Conservation (phyloP, 2,113 vertebrate species). For the Apodemus sylvaticus region DNA sequence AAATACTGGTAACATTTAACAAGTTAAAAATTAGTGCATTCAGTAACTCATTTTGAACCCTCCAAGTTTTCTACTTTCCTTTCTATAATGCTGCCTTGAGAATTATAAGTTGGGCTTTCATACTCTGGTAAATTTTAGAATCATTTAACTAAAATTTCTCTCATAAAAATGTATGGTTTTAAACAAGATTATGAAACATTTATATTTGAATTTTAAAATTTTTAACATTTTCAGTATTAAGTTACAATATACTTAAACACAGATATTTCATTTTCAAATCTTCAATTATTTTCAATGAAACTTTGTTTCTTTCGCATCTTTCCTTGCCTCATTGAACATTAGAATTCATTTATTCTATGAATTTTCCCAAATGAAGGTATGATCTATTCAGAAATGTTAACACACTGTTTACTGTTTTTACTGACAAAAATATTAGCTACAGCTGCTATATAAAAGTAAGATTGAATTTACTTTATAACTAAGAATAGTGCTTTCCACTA, state of each 20-base stretch:
- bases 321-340: background rate
- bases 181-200: background rate
- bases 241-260: background rate
- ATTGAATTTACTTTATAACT: background rate
- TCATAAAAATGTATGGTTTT: background rate
- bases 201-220: background rate
- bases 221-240: constrained; percentile 1
- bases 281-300: background rate
- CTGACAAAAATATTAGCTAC: background rate
- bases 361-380: background rate
- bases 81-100: background rate
- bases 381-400: background rate
- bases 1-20: background rate
- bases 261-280: background rate
- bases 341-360: background rate
- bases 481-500: background rate
- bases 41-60: background rate
- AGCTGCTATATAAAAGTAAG: background rate
- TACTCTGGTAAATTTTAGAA: background rate
- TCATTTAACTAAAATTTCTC: background rate
- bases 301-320: background rate
- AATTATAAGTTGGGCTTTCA: background rate
- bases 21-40: background rate
- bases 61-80: background rate
- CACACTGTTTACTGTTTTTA: background rate